Base-by-base conservation (phyloP, 53 echinoderm and acorn worm genomes). In the Zoroaster sp. region DNA sequence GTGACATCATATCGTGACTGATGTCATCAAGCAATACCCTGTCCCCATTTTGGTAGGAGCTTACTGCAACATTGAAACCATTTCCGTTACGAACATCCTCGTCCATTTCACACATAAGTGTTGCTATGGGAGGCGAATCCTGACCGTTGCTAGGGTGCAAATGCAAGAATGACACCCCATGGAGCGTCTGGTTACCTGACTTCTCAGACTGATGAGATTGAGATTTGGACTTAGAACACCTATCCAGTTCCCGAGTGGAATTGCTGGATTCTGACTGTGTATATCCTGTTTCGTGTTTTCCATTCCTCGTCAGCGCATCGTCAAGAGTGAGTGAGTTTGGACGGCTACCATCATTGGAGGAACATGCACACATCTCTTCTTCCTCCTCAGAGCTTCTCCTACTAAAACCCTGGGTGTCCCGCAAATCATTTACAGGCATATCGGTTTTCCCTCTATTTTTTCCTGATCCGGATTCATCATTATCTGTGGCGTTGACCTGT, bases 71-170 rank as follows among this genome's bases (percentile, higher is more conserved):
- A n/a, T 21, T 30, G 40, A 78, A n/a, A 25, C 34, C 72, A 20
- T 78, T 87, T 31, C 83, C 78, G 23, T 94, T 91, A 23, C 91
- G 88, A 39, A 94, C 65, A 41, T 80, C 66, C 13, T 93, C 92
- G 37, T 92, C 94, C 39, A 52, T 87, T 25, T 89, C 92, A 78
- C 88, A 93, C 31, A 96, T 79, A 11, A 96, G 91, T 6, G 96
- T 96, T 2, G 96, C 96, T 17, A 91, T 94, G 32, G 91, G 94
- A 6, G 93, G 96, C 18, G 96, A 93, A 35, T 91, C 89, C 37
- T 92, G 80, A 11, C 92, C 94, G 2, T 35, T 42, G 69, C 83
- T 38, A 59, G 35, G 89, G 71, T 52, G 89, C 76, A 87, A 73
- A 39, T 42, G 80, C 18, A 59, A 72, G 77, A 76, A 77, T 11